These are phyloP conservation scores for Rhincodon typus DNA, from an alignment of 2,797 vertebrate species.

Conservation along the genomic window DNA sequence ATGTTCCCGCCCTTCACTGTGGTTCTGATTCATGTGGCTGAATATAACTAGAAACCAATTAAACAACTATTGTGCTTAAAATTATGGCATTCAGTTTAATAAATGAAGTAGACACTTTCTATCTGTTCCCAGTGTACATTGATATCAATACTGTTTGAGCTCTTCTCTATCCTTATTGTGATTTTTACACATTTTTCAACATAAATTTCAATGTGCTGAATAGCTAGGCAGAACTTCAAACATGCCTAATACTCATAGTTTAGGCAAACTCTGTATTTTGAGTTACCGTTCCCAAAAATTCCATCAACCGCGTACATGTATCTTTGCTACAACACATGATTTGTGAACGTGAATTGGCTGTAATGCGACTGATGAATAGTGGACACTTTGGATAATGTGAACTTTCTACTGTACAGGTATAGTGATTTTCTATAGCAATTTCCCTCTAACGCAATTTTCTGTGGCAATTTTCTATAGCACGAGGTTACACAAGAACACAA, in stretches of 20 bases:
- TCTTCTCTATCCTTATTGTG: neutral
- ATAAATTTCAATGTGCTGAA: neutral
- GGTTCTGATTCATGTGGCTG: neutral
- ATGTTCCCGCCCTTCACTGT: neutral
- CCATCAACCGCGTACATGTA: neutral
- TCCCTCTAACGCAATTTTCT: no score
- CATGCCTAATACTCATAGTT: neutral
- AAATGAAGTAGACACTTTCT: neutral
- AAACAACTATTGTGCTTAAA: neutral
- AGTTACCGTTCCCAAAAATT: neutral
- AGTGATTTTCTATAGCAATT: no score
- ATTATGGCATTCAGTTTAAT: neutral
- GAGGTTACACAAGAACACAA: no score
- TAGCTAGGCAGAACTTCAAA: neutral
- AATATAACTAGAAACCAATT: neutral
- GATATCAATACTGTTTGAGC: neutral
- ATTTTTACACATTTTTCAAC: neutral
- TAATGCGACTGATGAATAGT: no score
- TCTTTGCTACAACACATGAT: no score
- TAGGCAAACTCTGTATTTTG: neutral
- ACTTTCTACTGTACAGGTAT: no score
- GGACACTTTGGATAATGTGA: no score
- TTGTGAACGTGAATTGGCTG: no score
- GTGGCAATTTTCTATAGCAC: no score
- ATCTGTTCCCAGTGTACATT: neutral